Conservation (phyloP, 2,888 invertebrate species). For the Philaethria dido region DNA sequence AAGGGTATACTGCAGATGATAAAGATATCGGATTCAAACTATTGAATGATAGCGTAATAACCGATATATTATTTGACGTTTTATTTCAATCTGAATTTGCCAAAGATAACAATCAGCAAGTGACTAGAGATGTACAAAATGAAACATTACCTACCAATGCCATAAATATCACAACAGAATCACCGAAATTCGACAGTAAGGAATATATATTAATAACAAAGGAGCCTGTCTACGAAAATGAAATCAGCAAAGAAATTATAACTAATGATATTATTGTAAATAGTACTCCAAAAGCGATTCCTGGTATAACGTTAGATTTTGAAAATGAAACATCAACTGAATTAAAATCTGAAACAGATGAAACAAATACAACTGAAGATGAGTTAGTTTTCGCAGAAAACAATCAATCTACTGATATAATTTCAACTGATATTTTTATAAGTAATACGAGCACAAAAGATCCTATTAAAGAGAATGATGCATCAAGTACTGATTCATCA, state of each 20-base stretch:
- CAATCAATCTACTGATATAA: background rate
- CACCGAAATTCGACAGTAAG: background rate
- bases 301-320: background rate
- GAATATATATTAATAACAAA: constrained; percentile 14
- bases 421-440: background rate
- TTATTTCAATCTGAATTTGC: constrained; percentile 30
- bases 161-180: background rate
- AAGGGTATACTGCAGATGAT: constrained; percentile 35
- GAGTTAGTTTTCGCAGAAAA: background rate
- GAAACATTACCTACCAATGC: background rate
- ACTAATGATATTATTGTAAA: constrained; percentile 7
- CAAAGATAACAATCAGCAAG: constrained; percentile 9
- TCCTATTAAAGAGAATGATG: background rate
- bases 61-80: constrained; percentile 36
- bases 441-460: background rate
- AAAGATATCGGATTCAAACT: constrained; percentile 23
- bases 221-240: constrained; percentile 1
- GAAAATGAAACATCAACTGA: background rate
- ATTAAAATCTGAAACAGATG: background rate
- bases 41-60: constrained; percentile 32
- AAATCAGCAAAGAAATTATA: constrained; percentile 15
- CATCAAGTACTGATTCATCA: background rate
- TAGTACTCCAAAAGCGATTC: background rate
- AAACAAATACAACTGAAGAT: background rate
- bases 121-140: constrained; percentile 14